Base-by-base conservation (phyloP, 2,888 invertebrate species). In the Spodoptera exigua region DNA sequence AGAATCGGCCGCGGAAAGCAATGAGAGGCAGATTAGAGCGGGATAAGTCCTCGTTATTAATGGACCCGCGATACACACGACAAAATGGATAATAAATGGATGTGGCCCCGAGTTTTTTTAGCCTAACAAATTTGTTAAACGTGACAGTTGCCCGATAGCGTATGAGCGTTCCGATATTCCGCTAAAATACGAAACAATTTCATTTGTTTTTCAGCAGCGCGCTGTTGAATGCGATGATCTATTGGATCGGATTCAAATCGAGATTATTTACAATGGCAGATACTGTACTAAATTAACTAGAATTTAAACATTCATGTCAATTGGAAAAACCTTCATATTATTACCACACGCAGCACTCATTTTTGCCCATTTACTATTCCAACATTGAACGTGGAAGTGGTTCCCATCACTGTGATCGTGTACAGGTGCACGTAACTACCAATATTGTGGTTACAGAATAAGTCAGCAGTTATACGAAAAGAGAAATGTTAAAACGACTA, bases 11-110 rank as follows among this genome's bases (percentile, higher is more conserved):
- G 93, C 89, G 92, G 92, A 93, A 92, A 89, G 91, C 91, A 92
- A 92, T 91, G 93, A 93, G 90, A 86, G 88, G 82, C 86, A 91
- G 93, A 93, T 93, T 93, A 93, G 91, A 86, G 81, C 75, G 76
- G 90, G 92, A 92, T 92, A 92, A 93, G 88, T 87, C 89, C 83
- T 59, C 69, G 88, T 93, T 94, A 94, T 94, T 94, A 94, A 94
- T 94, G 93, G 92, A 93, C 87, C 89, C 73, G 86, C 87, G 91
- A 89, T 92, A 92, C 88, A 91, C 89, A 86, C 86, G 87, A 86
- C 87, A 84, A 82, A 84, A 86, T 83, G 91, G 89, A 90, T 92
- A 91, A 89, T 83, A 85, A 88, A 92, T 91, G 91, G 88, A 79
- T 83, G 82, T 80, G 79, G 71, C 75, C 79, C 72, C 66, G 74